A percentile compares a stretch with the other conserved stretches of the same genome.
These are phyloP conservation scores for Morinoia aosen DNA, from an alignment of 2,888 invertebrate species.

Conservation along the genomic window DNA sequence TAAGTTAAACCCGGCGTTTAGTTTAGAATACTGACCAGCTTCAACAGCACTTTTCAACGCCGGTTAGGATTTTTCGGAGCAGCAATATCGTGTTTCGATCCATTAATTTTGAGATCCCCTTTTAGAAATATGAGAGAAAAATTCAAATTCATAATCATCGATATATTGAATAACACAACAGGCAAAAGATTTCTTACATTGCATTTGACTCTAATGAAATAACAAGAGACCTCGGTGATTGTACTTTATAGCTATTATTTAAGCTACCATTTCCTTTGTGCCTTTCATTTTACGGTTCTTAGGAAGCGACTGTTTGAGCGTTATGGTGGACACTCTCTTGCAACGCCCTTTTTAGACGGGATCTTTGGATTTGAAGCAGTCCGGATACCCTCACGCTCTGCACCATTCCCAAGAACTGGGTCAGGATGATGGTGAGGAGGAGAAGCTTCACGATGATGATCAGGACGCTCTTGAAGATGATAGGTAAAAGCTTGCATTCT, in stretches of 20 bases:
- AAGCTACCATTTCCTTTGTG: background rate
- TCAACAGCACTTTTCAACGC: background rate
- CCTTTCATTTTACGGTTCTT: background rate
- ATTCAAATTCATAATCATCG: background rate
- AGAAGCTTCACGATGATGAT: background rate
- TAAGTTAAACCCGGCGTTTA: too few relatives aligned
- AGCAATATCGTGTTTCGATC: background rate
- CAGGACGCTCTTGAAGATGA: background rate
- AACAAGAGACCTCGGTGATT: background rate
- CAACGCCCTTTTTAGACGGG: background rate
- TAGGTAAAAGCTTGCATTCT: background rate
- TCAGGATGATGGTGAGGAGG: background rate
- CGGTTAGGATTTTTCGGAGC: background rate
- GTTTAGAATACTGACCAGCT: background rate
- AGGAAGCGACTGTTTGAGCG: background rate
- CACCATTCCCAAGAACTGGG: constrained; percentile 16
- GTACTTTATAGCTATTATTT: background rate
- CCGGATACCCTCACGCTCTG: constrained; percentile 11
- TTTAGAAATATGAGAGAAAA: background rate
- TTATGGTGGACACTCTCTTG: background rate
- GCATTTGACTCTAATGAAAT: background rate
- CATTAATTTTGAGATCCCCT: background rate
- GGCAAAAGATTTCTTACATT: background rate
- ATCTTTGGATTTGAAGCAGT: background rate
- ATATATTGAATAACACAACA: background rate